These are phyloP conservation scores for Anthoptus insignis DNA, from an alignment of 2,888 invertebrate genomes.

Conservation along the genomic window DNA sequence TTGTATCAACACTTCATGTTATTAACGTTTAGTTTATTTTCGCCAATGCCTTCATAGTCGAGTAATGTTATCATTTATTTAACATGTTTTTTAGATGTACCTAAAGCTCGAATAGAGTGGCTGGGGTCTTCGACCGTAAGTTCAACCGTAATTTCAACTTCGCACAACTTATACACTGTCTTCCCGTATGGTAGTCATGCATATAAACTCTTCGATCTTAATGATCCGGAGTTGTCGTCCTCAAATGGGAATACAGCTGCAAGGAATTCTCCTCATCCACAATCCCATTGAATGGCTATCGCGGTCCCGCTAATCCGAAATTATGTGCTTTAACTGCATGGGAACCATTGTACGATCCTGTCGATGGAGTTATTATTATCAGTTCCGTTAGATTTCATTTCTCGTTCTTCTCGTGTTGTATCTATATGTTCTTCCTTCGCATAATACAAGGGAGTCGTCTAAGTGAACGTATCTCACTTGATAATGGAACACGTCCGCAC, in stretches of 20 bases:
- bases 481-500: constrained; percentile 25
- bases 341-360: constrained; percentile 55
- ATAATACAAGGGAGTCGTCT: constrained; percentile 55
- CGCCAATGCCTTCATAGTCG: no score
- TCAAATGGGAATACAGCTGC: constrained; percentile 61
- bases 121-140: neutral
- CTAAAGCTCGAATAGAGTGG: no score
- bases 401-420: constrained; percentile 1
- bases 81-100: no score
- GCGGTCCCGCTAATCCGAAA: constrained; percentile 57
- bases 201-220: constrained; percentile 45
- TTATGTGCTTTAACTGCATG: constrained; percentile 51
- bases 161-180: neutral
- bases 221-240: constrained; percentile 41
- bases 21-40: neutral
- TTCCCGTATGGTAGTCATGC: neutral
- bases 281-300: constrained; percentile 53
- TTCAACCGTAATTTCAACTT: neutral
- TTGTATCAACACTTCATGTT: neutral
- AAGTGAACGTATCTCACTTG: constrained; percentile 13
- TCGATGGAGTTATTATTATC: constrained; percentile 37
- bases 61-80: no score
- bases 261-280: constrained; percentile 65
- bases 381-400: constrained; percentile 13
- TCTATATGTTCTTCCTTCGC: constrained; percentile 12